These are phyloP conservation scores for Diacarnus erythraeanus DNA, from an alignment of 37 sponge, comb jelly and placozoan species.

Conservation along the genomic window DNA sequence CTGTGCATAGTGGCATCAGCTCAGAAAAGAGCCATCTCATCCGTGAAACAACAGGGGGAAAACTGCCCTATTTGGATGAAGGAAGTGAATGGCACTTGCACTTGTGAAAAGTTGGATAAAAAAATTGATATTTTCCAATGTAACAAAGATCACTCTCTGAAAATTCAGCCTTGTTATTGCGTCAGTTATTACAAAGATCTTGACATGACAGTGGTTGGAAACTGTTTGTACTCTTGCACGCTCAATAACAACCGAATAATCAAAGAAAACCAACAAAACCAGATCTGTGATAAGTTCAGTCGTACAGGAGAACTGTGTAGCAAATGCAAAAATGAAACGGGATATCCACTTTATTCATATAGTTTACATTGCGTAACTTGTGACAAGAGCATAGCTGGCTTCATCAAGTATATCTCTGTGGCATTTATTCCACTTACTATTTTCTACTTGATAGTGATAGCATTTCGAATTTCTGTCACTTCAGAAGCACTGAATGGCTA, in stretches of 20 bases:
- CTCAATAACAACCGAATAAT: background rate
- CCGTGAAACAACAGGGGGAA: no score
- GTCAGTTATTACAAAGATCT: background rate
- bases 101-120: background rate
- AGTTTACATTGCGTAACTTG: slow-evolving; percentile 7
- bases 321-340: background rate
- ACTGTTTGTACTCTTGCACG: slow-evolving; percentile 10
- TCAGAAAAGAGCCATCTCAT: background rate
- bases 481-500: slow-evolving; percentile 11
- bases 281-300: slow-evolving; percentile 11
- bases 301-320: slow-evolving; percentile 33
- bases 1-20: background rate
- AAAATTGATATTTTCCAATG: background rate
- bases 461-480: slow-evolving; percentile 7
- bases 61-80: background rate
- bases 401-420: background rate
- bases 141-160: background rate
- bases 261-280: background rate
- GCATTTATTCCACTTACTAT: slow-evolving; percentile 23
- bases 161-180: slow-evolving; percentile 11
- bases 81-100: background rate
- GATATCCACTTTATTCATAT: slow-evolving; percentile 31
- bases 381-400: background rate
- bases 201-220: slow-evolving; percentile 6
- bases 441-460: slow-evolving; percentile 12